Base-by-base conservation (phyloP, 2,888 invertebrate species). In the Meganola albula region DNA sequence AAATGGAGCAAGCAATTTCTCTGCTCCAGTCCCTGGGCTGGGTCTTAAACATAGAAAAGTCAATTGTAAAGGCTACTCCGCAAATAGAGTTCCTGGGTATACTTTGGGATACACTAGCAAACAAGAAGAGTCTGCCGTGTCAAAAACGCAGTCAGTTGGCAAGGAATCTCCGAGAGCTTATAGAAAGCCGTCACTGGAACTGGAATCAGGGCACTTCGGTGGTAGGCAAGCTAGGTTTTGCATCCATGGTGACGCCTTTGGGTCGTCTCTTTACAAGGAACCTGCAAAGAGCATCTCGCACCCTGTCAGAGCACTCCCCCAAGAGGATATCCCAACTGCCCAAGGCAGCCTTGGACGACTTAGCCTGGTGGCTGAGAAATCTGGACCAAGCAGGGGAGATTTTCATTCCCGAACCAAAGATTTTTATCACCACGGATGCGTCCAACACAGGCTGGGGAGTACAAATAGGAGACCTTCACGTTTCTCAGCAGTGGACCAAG, bases 391-490 rank as follows among this genome's bases (percentile, higher is more conserved):
- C 39, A 5, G 31, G 37, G 10, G 30, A 3, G 10, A 31, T 46
- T 7, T 41, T 43, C 12, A 3, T 25, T 16, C 37, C 28, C 4
- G 35, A 40, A 1, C 39, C 40, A 2, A 29, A 12, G n/a, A 7
- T 38, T 8, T 45, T 51, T 18, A 5, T 54, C 0, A 40, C 46
- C 1, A 51, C 53, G 7, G 53, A 56, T 12, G 54, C 52, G 1
- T 47, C 54, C 11, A 34, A 48, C 26, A 10, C 10, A 2, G 48
- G 50, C 1, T 50, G 53, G 51, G 51, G 52, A 2, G 40, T 37
- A 1, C 40, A 48, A 9, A n/a, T 54, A n/a, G 35, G 28, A 8
- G 12, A 34, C 10, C 6, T 22, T 2, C 16, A 12, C 4, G 2
- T 42, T 1, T 24, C 37, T 3, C 43, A 40, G 1, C 4, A 5